phyloP scores from a whole-genome alignment of 2,888 invertebrate genomes.

The Eupithecia exiguata region DNA sequence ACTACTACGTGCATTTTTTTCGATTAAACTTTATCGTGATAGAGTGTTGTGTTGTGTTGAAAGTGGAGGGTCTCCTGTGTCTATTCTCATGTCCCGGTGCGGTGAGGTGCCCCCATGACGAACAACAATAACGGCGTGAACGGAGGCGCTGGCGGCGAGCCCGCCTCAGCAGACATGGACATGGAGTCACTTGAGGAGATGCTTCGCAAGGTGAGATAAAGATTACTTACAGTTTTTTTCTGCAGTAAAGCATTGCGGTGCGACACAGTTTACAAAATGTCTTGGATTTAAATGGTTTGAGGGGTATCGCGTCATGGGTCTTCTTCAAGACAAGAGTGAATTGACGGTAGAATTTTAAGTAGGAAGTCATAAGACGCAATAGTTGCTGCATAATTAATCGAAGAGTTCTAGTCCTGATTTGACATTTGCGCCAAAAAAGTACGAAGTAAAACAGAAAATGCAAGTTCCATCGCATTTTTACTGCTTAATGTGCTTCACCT shows the following conservation, averaged over 20 bases:
- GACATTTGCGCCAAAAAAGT: background rate
- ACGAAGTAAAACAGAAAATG: background rate
- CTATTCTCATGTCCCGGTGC: conserved; percentile 51
- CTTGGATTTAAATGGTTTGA: no score
- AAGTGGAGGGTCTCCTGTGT: conserved; percentile 51
- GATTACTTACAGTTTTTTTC: conserved; percentile 28
- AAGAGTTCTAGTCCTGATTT: background rate
- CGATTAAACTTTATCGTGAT: conserved; percentile 7
- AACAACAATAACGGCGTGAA: conserved; percentile 86
- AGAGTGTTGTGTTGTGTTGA: conserved; percentile 27
- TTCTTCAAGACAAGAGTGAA: no score
- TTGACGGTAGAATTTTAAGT: no score
- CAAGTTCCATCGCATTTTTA: background rate
- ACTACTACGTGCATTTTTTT: background rate
- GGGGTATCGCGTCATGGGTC: no score
- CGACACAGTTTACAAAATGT: no score
- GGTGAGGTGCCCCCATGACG: conserved; percentile 82
- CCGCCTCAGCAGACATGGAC: conserved; percentile 88
- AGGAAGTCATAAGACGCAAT: no score
- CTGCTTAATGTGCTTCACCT: background rate
- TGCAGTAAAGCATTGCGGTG: background rate
- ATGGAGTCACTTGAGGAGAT: conserved; percentile 91
- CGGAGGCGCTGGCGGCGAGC: conserved; percentile 85
- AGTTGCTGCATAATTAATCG: no score
- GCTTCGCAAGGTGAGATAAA: conserved; percentile 87